These are phyloP conservation scores for Syrrhaptes paradoxus DNA, from an alignment of 2,113 vertebrate genomes.

Conservation along the genomic window DNA sequence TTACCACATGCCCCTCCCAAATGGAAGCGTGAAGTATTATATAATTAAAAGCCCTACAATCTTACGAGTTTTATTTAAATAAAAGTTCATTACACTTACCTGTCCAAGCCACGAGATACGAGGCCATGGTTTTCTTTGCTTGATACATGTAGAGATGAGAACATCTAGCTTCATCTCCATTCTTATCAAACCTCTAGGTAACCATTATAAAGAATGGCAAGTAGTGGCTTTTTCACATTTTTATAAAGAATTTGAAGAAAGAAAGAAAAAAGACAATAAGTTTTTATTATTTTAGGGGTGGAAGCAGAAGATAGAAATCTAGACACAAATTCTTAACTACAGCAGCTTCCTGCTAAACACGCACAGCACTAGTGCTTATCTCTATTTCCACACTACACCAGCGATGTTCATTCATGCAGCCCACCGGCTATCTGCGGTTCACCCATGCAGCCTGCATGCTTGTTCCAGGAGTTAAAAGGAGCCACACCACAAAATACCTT, in stretches of 20 bases:
- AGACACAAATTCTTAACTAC: neutral
- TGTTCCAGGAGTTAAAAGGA: no score
- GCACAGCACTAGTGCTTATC: neutral
- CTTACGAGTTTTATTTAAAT: neutral
- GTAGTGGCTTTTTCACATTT: fast-evolving
- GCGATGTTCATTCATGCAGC: neutral
- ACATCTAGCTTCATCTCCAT: slow-evolving; percentile 81
- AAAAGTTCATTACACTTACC: slow-evolving; percentile 22
- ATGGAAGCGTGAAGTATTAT: no score
- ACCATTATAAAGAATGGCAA: neutral
- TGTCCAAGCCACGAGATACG: slow-evolving; percentile 79
- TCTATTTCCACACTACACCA: neutral
- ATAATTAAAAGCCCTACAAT: no score
- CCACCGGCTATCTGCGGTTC: neutral
- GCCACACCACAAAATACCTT: fast-evolving
- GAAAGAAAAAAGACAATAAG: neutral
- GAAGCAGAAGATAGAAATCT: neutral
- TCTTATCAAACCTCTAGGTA: neutral
- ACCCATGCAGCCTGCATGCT: no score
- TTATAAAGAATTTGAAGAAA: neutral
- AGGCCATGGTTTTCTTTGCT: slow-evolving; percentile 79
- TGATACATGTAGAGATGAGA: slow-evolving; percentile 74
- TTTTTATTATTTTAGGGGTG: neutral
- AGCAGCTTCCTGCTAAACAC: neutral
- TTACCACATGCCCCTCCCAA: no score